Base-by-base conservation (phyloP, 1,140 invertebrate genomes). In the Sycobia sp. region DNA sequence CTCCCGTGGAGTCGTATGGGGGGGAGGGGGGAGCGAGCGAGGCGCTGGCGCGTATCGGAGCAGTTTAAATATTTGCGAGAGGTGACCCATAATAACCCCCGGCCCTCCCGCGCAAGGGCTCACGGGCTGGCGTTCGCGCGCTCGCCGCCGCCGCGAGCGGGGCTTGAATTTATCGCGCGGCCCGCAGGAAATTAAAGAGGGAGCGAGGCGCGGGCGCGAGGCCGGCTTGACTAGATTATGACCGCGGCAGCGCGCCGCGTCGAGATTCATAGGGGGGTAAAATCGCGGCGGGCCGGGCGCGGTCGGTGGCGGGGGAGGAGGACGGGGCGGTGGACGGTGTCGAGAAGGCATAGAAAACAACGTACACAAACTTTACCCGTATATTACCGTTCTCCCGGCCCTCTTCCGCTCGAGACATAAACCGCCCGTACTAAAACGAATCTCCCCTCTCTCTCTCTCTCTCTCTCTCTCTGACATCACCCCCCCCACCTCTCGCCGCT, bases 211-310 rank as follows among this genome's bases (percentile, higher is more conserved):
- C n/a, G n/a, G n/a, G n/a, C n/a, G n/a, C n/a, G n/a, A 32, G 11
- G 29, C 29, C 4, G 29, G 29, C 29, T 32, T 7, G n/a, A n/a
- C 20, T 38, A 57, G 55, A 44, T 65, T 51, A 58, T 65, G 55
- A 65, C 46, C 58, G 51, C 34, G 2, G 46, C 41, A 14, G 44
- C 22, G 44, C 3, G 23, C n/a, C n/a, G 54, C 20, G 16, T 38
- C 23, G 38, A 66, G 50, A 60, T 66, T 66, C 57, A 66, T 62
- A 50, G 43, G 29, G 56, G 29, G 36, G 50, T n/a, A 56, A 66
- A 58, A 65, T 56, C 56, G n/a, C 13, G 56, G 43, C 18, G 16
- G 53, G 53, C 14, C n/a, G n/a, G n/a, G n/a, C n/a, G n/a, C n/a
- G n/a, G 41, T 14, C n/a, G 49, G 50, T 47, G 16, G 29, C 36